Evolutionary conservation across 2,113 vertebrate species (phyloP), one percentile per base, ranked within the genome.

Genomic region (Gallinago jamesoni): DNA sequence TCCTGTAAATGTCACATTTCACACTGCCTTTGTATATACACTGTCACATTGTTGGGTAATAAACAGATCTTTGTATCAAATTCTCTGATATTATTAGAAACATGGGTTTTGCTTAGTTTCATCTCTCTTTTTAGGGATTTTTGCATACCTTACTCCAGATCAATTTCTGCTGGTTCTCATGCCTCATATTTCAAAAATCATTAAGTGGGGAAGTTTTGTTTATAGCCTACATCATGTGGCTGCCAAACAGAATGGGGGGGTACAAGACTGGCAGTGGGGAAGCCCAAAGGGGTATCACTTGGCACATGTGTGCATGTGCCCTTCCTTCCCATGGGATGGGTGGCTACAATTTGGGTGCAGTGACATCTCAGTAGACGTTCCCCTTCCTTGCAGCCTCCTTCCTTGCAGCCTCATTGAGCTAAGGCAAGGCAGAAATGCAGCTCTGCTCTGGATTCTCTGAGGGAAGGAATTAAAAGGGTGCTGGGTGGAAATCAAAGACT

Each of bases 31-130:
- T 97, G 93, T 98, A 97, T 77, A 96, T 89, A 96, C 48, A 90
- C 74, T 97, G 97, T 97, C 96, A 95, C 93, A 10, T 59, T 90
- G 76, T 94, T 94, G 92, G 93, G 91, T 96, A 98, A 98, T 98
- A 98, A 98, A 97, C 81, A 91, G 80, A 78, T 84, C 87, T 93
- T 97, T 95, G 76, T 97, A 96, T 43, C 95, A 93, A 77, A 59
- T n/a, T 27, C 47, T 62, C 88, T 62, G 63, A 48, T 35, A 70
- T 47, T 0, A 85, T 20, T 47, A 68, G 39, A 96, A 86, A 84
- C 39, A 19, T 60, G 28, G 0, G 57, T 87, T 53, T 74, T 53
- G 39, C 50, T 62, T 37, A 19, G n/a, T 57, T 78, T 57, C 10
- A 37, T 14, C 8, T 86, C 27, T 31, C 20, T 31, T 45, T 41